phyloP scores from a whole-genome alignment of 2,888 invertebrate genomes.

The Caenorhabditis drosophilae region DNA sequence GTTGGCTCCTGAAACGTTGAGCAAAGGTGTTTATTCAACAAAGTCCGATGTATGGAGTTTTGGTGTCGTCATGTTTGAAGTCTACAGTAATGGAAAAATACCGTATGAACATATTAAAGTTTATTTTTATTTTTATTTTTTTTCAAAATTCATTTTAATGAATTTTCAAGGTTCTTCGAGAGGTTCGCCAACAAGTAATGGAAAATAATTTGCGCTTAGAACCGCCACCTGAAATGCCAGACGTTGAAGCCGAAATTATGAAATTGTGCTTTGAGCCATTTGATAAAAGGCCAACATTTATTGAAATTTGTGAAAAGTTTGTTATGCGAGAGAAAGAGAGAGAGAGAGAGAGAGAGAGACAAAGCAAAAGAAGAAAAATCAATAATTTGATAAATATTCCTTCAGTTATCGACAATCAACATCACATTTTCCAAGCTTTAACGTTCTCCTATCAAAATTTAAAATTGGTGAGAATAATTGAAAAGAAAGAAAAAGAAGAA shows the following conservation, averaged over 20 bases:
- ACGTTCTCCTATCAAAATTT: neutral
- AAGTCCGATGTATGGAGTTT: constrained; percentile 55
- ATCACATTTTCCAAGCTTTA: neutral
- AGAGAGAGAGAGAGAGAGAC: no score
- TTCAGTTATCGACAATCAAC: neutral
- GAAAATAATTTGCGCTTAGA: constrained; percentile 21
- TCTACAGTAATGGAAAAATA: constrained; percentile 38
- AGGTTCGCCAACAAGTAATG: constrained; percentile 24
- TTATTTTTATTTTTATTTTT: neutral
- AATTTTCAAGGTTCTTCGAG: constrained; percentile 18
- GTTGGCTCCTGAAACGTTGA: constrained; percentile 51
- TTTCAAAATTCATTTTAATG: neutral
- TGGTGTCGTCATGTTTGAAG: constrained; percentile 50
- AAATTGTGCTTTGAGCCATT: constrained; percentile 32
- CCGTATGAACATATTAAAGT: constrained; percentile 45
- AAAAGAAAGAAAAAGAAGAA: neutral
- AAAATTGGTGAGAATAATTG: neutral
- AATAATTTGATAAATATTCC: no score
- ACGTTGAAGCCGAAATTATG: constrained; percentile 26
- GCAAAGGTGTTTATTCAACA: constrained; percentile 44
- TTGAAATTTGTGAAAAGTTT: constrained; percentile 20
- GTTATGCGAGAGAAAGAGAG: neutral
- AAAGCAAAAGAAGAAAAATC: no score
- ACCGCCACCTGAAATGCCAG: constrained; percentile 27
- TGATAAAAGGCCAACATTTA: constrained; percentile 13